Evolutionary conservation across 2,888 invertebrate genomes (phyloP), one percentile per base, ranked within the genome.

Genomic region (Drosophila borealis): DNA sequence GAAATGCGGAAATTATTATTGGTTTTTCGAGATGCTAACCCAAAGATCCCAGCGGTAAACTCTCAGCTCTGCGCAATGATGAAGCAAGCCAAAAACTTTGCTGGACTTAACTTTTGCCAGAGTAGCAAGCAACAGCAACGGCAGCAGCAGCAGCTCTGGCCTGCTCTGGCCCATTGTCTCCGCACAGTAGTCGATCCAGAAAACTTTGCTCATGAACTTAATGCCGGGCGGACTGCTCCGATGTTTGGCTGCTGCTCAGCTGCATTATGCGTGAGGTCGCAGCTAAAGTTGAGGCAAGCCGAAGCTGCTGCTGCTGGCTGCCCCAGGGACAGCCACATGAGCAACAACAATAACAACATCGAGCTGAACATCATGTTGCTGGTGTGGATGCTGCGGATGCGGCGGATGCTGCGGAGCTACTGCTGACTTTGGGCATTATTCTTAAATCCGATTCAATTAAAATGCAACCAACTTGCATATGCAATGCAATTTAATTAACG

Each of bases 361-460:
- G 36, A 39, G 37, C 37, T 50, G 36, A 59, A 11, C 68, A 53
- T 39, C 60, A 55, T 65, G 44, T 74, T 39, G 69, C 25, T 44
- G 50, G 55, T 46, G 50, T 21, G 11, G 34, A 69, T 85, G 83
- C 25, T 50, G 53, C 3, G 17, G 17, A 17, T 41, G 45, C 41
- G 48, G 54, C 55, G 37, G 59, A 54, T 49, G 62, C 54, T 17
- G 17, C 17, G 17, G 17, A 17, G 17, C 17, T 53, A 34, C 53
- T 71, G 74, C 74, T 83, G 83, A 83, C 87, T 87, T 87, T 80
- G 87, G 63, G 81, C 78, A 80, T 87, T 84, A 84, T 87, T 80
- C 87, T 84, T 84, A 84, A 84, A 84, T 84, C 87, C 83, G 81
- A 84, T 84, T 85, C 83, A 84, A 84, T 84, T 84, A 84, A 84